These are phyloP conservation scores for Caradrina clavipalpis DNA, from an alignment of 2,888 invertebrate species.

Conservation along the genomic window DNA sequence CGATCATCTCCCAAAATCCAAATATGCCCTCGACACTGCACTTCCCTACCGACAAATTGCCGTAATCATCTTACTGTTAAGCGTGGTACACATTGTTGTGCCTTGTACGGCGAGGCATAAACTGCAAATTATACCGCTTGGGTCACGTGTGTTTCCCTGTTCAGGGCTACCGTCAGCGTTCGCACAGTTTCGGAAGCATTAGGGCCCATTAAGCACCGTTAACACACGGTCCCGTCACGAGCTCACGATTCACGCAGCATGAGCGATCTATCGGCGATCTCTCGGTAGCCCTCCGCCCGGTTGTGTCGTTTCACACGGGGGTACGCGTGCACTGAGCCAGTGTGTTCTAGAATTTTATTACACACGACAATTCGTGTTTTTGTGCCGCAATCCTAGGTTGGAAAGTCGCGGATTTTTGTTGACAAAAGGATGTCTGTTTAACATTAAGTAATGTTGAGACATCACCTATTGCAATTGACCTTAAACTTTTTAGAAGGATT, in stretches of 20 bases:
- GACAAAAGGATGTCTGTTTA: slow-evolving; percentile 11
- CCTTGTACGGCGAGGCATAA: slow-evolving; percentile 79
- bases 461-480: too few species aligned
- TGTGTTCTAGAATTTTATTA: slow-evolving; percentile 72
- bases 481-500: neutral
- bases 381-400: slow-evolving; percentile 55
- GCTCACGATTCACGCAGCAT: slow-evolving; percentile 85
- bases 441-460: too few species aligned
- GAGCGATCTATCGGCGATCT: slow-evolving; percentile 89
- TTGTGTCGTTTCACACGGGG: slow-evolving; percentile 86
- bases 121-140: slow-evolving; percentile 84
- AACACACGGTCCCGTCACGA: slow-evolving; percentile 89
- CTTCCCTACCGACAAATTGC: slow-evolving; percentile 77
- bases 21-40: slow-evolving; percentile 49
- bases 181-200: slow-evolving; percentile 91
- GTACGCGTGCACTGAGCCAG: slow-evolving; percentile 70
- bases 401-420: slow-evolving; percentile 59
- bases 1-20: slow-evolving; percentile 53
- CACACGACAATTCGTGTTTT: slow-evolving; percentile 75
- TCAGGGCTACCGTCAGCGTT: slow-evolving; percentile 88
- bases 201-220: slow-evolving; percentile 91
- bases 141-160: slow-evolving; percentile 86
- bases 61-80: slow-evolving; percentile 82
- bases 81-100: slow-evolving; percentile 79
- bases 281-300: slow-evolving; percentile 82